These are phyloP conservation scores for Leptopilina clavipes DNA, from an alignment of 1,140 invertebrate genomes.

Conservation along the genomic window DNA sequence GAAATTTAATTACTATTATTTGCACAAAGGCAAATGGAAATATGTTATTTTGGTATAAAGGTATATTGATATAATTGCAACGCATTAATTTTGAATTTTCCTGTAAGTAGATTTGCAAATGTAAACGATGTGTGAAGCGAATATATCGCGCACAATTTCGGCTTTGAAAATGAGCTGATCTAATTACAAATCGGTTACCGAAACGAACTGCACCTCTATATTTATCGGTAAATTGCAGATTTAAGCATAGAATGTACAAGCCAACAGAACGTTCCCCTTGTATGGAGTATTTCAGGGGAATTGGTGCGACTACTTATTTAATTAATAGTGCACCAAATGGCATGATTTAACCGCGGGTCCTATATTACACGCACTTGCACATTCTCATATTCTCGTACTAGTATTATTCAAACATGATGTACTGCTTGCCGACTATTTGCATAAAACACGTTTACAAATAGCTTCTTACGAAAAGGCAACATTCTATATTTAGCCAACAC, in stretches of 20 bases:
- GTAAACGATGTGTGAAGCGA: neutral
- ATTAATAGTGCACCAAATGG: conserved; percentile 14
- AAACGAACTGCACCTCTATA: conserved; percentile 7
- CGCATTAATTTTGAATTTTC: neutral
- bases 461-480: too few relatives aligned
- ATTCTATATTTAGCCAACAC: too few relatives aligned
- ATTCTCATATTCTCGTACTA: conserved; percentile 4
- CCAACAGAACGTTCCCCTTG: neutral
- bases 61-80: neutral
- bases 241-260: neutral
- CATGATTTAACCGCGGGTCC: conserved; percentile 38
- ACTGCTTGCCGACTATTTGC: conserved; percentile 30
- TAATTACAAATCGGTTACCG: conserved; percentile 1
- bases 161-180: conserved; percentile 6
- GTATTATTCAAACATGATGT: conserved; percentile 41
- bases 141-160: conserved; percentile 1
- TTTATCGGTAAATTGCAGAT: neutral
- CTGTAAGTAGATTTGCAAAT: neutral
- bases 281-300: conserved; percentile 4
- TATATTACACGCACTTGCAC: conserved; percentile 33
- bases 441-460: neutral
- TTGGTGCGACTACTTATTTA: conserved; percentile 20
- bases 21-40: too few relatives aligned
- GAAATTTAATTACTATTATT: too few relatives aligned
- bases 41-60: too few relatives aligned